Base-by-base conservation (phyloP, 2,797 vertebrate species). In the Phoebastria nigripes region DNA sequence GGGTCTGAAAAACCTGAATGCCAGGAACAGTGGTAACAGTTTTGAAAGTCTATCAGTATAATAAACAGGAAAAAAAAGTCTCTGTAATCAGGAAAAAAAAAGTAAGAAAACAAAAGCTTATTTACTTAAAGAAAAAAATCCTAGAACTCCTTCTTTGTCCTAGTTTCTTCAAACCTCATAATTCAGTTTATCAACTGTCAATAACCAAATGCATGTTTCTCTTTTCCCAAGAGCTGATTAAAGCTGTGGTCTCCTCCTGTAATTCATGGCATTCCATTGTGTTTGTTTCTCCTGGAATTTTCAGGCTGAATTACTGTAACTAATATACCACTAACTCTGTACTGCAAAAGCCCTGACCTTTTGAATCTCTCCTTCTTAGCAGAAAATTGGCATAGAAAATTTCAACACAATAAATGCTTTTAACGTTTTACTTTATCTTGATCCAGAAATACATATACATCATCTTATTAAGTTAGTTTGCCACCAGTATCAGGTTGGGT, bases 221-320 rank as follows among this genome's bases (percentile, higher is more conserved):
- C 89, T 96, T 96, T 98, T 97, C 97, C 96, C 96, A 96, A 94
- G 96, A 98, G 91, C 96, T 97, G 97, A 98, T 98, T 97, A 97
- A 97, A 96, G 97, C 83, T 98, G 97, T 96, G 97, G 98, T 97
- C 59, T 95, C 90, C 97, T 97, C 94, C 89, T 91, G 83, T 97
- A 97, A 97, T 97, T 96, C 96, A 82, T 85, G 94, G 76, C 96
- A 97, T 98, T 97, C 97, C 96, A 94, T 79, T 97, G 92, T 97
- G 96, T 97, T 97, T 97, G 95, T 97, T 98, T 97, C 97, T 96
- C 89, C 97, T 96, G 97, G 97, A 97, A 97, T 98, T 98, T 98
- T 98, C 97, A 97, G 97, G 97, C 97, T 98, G 97, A 96, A 97
- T 97, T 98, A 96, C 97, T 98, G 97, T 98, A 98, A 98, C 97